These are phyloP conservation scores for Brachionus calyciflorus DNA, from an alignment of 1,140 invertebrate species.

Conservation along the genomic window DNA sequence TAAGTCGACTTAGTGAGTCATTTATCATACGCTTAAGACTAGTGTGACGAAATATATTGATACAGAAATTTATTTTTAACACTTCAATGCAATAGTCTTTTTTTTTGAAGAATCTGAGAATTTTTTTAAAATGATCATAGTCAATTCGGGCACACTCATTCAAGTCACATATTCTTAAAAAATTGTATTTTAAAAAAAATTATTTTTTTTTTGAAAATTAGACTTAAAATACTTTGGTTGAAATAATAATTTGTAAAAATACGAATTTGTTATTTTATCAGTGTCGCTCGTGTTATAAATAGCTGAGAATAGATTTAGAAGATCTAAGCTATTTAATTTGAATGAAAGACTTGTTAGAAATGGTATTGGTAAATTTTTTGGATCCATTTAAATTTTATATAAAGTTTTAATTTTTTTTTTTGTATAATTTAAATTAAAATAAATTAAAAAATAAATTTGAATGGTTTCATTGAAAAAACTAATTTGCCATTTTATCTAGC, in stretches of 20 bases:
- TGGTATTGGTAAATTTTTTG: not conserved
- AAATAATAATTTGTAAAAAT: constrained; percentile 16
- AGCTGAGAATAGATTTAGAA: not conserved
- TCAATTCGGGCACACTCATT: not conserved
- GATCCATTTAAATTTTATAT: not conserved
- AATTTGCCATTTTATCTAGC: too few relatives aligned
- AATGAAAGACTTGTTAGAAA: not conserved
- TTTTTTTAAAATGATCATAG: constrained; percentile 11
- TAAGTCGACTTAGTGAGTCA: not conserved
- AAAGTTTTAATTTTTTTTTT: not conserved
- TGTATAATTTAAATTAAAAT: not conserved
- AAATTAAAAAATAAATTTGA: not conserved
- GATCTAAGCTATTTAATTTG: not conserved
- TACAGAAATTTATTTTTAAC: constrained; percentile 15
- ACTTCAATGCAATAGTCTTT: not conserved
- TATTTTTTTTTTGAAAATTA: not conserved
- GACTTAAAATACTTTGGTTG: not conserved
- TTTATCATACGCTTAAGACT: constrained; percentile 1
- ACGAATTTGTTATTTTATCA: not conserved
- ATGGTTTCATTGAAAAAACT: too few relatives aligned
- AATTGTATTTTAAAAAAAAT: not conserved
- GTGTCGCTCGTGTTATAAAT: not conserved
- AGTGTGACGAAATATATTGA: not conserved
- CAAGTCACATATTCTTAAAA: not conserved
- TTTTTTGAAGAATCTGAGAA: constrained; percentile 3